Conservation (phyloP, 1,140 invertebrate species). For the Lutraria rhynchaena region DNA sequence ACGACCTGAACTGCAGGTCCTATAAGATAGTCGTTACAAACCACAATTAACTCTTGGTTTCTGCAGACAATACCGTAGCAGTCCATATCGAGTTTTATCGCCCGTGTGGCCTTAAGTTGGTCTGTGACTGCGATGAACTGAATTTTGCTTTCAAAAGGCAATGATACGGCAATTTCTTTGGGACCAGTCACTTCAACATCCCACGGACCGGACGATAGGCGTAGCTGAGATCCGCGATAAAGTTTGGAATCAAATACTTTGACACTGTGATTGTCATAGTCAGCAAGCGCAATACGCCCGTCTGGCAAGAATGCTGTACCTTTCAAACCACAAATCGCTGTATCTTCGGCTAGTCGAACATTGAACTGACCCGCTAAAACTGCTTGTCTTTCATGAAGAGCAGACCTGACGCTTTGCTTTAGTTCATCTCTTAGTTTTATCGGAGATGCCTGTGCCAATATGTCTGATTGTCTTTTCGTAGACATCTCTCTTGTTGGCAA, state of each 20-base stretch:
- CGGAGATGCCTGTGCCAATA: conserved; percentile 34
- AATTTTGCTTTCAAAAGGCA: conserved; percentile 59
- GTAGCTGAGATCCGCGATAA: conserved; percentile 43
- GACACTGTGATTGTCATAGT: conserved; percentile 57
- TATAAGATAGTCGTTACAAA: conserved; percentile 57
- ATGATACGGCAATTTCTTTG: conserved; percentile 45
- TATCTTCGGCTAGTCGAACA: conserved; percentile 45
- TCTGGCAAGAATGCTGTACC: conserved; percentile 38
- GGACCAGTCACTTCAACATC: conserved; percentile 53
- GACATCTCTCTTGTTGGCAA: conserved; percentile 17
- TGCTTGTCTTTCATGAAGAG: conserved; percentile 31
- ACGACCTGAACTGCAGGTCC: conserved; percentile 50
- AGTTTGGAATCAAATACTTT: conserved; percentile 54
- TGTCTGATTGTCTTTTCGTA: conserved; percentile 11
- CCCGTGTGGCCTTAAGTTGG: conserved; percentile 31
- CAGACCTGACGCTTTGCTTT: neutral
- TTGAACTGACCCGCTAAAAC: conserved; percentile 52
- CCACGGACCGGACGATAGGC: conserved; percentile 50
- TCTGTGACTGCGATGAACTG: conserved; percentile 52
- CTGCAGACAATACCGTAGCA: conserved; percentile 55
- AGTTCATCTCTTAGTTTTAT: conserved; percentile 43
- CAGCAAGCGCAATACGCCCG: conserved; percentile 44
- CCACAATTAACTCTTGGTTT: conserved; percentile 55
- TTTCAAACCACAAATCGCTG: conserved; percentile 35
- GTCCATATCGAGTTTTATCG: conserved; percentile 56